Evolutionary conservation across 2,113 vertebrate genomes (phyloP), one percentile per base, ranked within the genome.

Genomic region (Sphyrna mokarran): DNA sequence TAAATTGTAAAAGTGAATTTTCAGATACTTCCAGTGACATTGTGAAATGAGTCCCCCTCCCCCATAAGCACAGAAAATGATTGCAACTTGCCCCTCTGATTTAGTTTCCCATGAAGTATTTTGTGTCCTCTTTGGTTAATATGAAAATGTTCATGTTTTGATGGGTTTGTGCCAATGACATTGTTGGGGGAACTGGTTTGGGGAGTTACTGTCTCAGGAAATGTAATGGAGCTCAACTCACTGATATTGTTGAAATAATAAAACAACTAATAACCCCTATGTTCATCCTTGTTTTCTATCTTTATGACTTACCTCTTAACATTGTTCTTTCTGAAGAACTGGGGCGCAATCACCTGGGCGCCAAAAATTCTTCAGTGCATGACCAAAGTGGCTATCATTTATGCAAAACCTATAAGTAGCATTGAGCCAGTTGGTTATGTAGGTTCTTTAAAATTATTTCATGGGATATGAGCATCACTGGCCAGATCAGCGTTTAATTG

Each of bases 61-160:
- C 89, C 29, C 61, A 93, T 16, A 61, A 63, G 6, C 61, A 66
- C 33, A 66, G 61, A 93, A 66, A 66, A 93, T 66, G 61, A 93
- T 66, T 37, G 89, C 18, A 18, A 66, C 33, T 93, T 66, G 61
- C 89, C 61, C 37, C 61, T 93, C 18, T 66, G n/a, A 61, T 66
- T 93, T 93, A 93, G 63, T 66, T n/a, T 93, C 89, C 89, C 18
- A 18, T 37, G 89, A 93, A 93, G 61, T 93, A 91, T 91, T 91
- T 91, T 63, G 61, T 93, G 80, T 83, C 37, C 11, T 2, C 9
- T 83, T 83, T 18, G 16, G 33, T 37, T 37, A 66, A 63, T 66
- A 29, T 90, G 54, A 61, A 90, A 90, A 90, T 33, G 61, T 90
- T 58, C 48, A 61, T 61, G 54, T 90, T 61, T 61, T 89, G 86